Base-by-base conservation (phyloP, 2,113 vertebrate genomes). In the Percina caprodes region DNA sequence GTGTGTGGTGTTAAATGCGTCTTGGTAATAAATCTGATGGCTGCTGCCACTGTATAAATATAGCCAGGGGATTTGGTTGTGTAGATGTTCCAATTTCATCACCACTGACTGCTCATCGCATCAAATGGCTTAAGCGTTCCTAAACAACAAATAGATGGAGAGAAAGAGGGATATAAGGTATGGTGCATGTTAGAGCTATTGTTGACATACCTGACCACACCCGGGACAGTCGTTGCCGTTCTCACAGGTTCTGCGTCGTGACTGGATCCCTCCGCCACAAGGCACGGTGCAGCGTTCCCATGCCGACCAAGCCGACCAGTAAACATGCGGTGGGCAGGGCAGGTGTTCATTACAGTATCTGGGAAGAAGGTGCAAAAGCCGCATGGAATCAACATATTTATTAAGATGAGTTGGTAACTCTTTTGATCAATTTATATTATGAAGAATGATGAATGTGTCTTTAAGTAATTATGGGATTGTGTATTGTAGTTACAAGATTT, bases 301-400 rank as follows among this genome's bases (percentile, higher is more conserved):
- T 0, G 96, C 94, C 6, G 97, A 97, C 98, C 98, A 99, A 84
- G 97, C 95, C 1, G 97, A 98, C 98, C 98, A 99, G 91, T 98
- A 99, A 82, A 98, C 79, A 0, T 98, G 97, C 0, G 97, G 97
- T 0, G 97, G 97, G 87, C 98, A 99, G 66, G 97, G 94, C 88
- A 99, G 92, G 74, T 99, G 97, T 86, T 99, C 98, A 6, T 99
- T 99, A 90, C 98, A 99, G 93, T 99, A 99, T 89, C 98, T 99
- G 88, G 68, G 55, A 85, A 86, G 80, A 0, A 58, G 55, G 35
- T 92, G 49, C 51, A 65, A 35, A 21, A 10, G 69, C 10, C 26
- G 19, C 56, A 54, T 51, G 48, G 15, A 9, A 46, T 63, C 46
- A 74, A 39, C 21, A 5, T 16, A 49, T n/a, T 80, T 30, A 61